Percentiles rank a stretch among this genome's conserved stretches.
Evolutionary conservation across 2,797 vertebrate genomes (phyloP).

Genomic region (Sebastolobus altivelis): DNA sequence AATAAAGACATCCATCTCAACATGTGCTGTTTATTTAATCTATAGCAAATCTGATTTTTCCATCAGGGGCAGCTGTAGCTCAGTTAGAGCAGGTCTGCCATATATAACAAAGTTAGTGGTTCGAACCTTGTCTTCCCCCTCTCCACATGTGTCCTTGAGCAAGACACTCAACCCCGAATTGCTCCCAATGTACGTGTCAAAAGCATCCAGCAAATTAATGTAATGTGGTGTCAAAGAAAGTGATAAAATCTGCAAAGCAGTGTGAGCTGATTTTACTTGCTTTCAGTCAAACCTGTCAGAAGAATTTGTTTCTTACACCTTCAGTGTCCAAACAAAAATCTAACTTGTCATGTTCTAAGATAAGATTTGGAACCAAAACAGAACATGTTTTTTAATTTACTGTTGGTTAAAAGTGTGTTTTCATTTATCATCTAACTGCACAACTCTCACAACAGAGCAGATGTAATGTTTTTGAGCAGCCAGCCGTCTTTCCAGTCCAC

Average conservation of each 20-base stretch:
- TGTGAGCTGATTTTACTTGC: not conserved
- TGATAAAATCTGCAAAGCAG: not conserved
- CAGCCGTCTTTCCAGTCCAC: constrained; percentile 1
- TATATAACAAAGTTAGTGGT: constrained; percentile 11
- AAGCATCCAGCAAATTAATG: not conserved
- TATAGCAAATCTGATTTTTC: constrained; percentile 18
- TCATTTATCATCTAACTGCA: not conserved
- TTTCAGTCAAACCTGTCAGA: constrained; percentile 3
- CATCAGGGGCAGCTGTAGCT: constrained; percentile 3
- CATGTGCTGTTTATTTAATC: constrained; percentile 21
- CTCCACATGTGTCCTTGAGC: constrained; percentile 9
- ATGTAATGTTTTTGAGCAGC: not conserved
- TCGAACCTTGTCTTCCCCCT: constrained; percentile 8
- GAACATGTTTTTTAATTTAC: not conserved
- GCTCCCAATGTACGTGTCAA: not conserved
- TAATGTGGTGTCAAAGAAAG: not conserved
- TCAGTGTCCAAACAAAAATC: not conserved
- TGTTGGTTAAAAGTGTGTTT: not conserved
- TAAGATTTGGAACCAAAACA: not conserved
- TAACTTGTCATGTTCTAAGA: not conserved
- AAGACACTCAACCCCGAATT: not conserved
- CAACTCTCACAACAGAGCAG: not conserved
- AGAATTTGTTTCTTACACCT: not conserved
- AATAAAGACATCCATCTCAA: constrained; percentile 15
- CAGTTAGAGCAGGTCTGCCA: not conserved